Base-by-base conservation (phyloP, 2,888 invertebrate genomes). In the Drosophila pseudotakahashii region DNA sequence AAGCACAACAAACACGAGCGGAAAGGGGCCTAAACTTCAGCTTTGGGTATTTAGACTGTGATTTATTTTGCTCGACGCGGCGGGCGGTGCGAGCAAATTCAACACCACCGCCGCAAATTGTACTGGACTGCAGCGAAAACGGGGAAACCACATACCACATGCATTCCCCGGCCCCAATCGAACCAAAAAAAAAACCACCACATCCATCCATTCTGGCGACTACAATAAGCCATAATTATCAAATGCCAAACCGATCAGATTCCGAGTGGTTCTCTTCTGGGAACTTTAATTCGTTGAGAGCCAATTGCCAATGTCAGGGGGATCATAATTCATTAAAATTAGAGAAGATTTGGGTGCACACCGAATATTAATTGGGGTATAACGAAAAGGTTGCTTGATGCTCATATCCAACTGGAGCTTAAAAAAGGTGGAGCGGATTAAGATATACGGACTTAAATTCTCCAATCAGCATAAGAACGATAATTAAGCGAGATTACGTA, bases 1-100 rank as follows among this genome's bases (percentile, higher is more conserved):
- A 36, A 68, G 48, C 44, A 47, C 30, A 32, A 32, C 55, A 61
- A 61, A 51, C 59, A 59, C 51, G 62, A 60, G 55, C 55, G 75
- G 50, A 74, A 61, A 47, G 81, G 86, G 73, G 85, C 76, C 85
- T 79, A 87, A 81, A 81, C 88, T 84, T 73, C 82, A 76, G 81
- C 81, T 75, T 84, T 83, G 82, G 85, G 83, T 83, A 87, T 87
- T 83, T 83, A 87, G 76, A 85, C 87, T 73, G 77, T 83, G 83
- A 83, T 83, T 83, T 83, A 83, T 83, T 83, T 87, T 60, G 70
- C 66, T 68, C 64, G 75, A 61, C 81, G 74, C 87, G 81, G 79
- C 81, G 81, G 84, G 84, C 81, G 81, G 83, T 81, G 61, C 63
- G 63, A 82, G 47, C 72, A 50, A 61, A 54, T 42, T 14, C 41